Evolutionary conservation across 2,113 vertebrate species (phyloP), one percentile per base, ranked within the genome.

Genomic region (Pyxicephalus adspersus): DNA sequence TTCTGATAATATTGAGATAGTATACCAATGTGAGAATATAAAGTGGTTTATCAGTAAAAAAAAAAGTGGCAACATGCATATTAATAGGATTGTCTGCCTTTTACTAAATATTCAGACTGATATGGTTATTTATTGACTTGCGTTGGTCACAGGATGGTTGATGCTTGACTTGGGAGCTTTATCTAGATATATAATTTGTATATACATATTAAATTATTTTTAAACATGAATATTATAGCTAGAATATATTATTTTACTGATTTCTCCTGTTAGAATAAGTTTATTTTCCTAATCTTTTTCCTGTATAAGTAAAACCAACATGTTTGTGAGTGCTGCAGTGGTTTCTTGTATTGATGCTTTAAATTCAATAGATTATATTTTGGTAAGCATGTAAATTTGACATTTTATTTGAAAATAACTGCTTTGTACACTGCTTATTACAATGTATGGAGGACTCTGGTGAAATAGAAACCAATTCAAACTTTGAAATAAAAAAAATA

Each of bases 401-500:
- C 60, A 75, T 61, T 26, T 73, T 4, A 26, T 25, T 23, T 61
- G 34, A 50, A 63, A 38, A 28, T 63, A 76, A 26, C 4, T 38
- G 73, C 73, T 50, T 45, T 76, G 58, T 76, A 76, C 13, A 76
- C 73, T 28, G 34, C 73, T 63, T 17, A 26, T 51, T 28, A 64
- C 26, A 57, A 55, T 74, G 71, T 74, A 64, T 76, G 51, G 34
- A 45, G 18, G 57, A 75, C 31, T 61, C 61, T 38, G 28, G 18
- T 51, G 50, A 65, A 31, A 29, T 34, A 34, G 28, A 19, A 65
- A 31, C 17, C 28, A 31, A 34, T 31, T 11, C 4, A 64, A 64
- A 63, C 22, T 25, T 76, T 63, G 26, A 76, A 64, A 51, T 76
- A 76, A 76, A 76, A 74, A 64, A 50, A 45, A n/a, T n/a, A n/a